Base-by-base conservation (phyloP, 53 echinoderm and acorn worm species). In the Holothuria scabra region DNA sequence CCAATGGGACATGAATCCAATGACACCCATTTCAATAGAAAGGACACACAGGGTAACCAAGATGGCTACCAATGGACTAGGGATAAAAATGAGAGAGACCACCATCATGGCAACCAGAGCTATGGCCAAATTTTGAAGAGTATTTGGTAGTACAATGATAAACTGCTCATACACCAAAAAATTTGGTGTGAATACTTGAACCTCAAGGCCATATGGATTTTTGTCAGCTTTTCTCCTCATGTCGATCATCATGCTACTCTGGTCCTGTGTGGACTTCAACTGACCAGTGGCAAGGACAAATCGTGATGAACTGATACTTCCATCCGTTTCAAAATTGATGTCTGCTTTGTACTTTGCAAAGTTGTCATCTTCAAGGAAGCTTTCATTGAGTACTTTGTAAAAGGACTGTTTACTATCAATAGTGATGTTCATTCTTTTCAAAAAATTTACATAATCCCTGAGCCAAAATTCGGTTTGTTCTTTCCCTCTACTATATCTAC, bases 91-190 rank as follows among this genome's bases (percentile, higher is more conserved):
- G 12, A 97, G 80, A 6, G 97, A 69, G 7, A 97, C 84, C 5
- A 94, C 19, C 46, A 94, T 88, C 97, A 97, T 97, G 66, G 85
- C 79, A 12, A 84, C 85, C 21, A 89, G 62, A 9, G 92, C 97
- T 23, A 97, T 92, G 38, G 68, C 13, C 21, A 92, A 52, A 38
- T 90, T 92, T 82, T 90, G 92, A 11, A 94, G 66, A 2, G 97
- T 97, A 41, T 88, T 75, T 0, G 93, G 92, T 13, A 92, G 28
- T 2, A 97, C 87, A 5, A 88, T 85, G 9, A 90, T 56, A 56
- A 78, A 94, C 64, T 97, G 97, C 46, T 97, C 97, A 20, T 24
- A 79, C 2, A 74, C 23, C n/a, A 74, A n/a, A 67, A 67, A 67
- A 13, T 49, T 66, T 32, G 96, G 90, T 3, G 90, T 86, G 28